Evolutionary conservation across 2,888 invertebrate genomes (phyloP).

Genomic region (Oeneis ivallda): DNA sequence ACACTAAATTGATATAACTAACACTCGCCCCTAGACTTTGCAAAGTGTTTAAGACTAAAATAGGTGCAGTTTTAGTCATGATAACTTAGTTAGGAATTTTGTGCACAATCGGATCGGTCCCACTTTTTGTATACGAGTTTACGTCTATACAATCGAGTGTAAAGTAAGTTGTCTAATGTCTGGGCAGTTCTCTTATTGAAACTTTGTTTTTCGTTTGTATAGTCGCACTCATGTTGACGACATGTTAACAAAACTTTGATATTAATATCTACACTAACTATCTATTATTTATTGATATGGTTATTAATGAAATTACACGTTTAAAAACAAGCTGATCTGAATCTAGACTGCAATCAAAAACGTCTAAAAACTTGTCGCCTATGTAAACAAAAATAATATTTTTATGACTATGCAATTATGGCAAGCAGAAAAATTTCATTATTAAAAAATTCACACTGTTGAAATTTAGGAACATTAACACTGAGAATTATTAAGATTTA

Average conservation of each 20-base stretch:
- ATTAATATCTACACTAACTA: slow-evolving; percentile 29
- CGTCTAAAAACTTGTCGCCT: slow-evolving; percentile 41
- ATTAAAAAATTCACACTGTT: slow-evolving; percentile 71
- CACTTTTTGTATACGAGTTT: neutral
- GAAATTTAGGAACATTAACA: slow-evolving; percentile 81
- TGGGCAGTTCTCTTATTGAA: neutral
- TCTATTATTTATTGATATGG: slow-evolving; percentile 37
- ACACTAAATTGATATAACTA: neutral
- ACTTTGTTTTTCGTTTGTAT: neutral
- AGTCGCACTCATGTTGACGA: slow-evolving; percentile 5
- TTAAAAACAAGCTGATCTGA: slow-evolving; percentile 39
- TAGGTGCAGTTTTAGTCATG: neutral
- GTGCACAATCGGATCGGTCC: neutral
- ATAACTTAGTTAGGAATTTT: slow-evolving; percentile 1
- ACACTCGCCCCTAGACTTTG: neutral
- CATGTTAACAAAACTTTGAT: slow-evolving; percentile 32
- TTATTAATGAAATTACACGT: slow-evolving; percentile 30
- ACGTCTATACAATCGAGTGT: slow-evolving; percentile 9
- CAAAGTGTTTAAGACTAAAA: neutral
- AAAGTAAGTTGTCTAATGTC: neutral
- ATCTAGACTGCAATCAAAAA: slow-evolving; percentile 44
- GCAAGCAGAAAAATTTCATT: slow-evolving; percentile 71
- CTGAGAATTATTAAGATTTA: slow-evolving; percentile 76
- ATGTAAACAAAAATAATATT: slow-evolving; percentile 47
- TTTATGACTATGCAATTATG: slow-evolving; percentile 61